Conservation (phyloP, 2,888 invertebrate genomes). For the Drosophila meridionalis region DNA sequence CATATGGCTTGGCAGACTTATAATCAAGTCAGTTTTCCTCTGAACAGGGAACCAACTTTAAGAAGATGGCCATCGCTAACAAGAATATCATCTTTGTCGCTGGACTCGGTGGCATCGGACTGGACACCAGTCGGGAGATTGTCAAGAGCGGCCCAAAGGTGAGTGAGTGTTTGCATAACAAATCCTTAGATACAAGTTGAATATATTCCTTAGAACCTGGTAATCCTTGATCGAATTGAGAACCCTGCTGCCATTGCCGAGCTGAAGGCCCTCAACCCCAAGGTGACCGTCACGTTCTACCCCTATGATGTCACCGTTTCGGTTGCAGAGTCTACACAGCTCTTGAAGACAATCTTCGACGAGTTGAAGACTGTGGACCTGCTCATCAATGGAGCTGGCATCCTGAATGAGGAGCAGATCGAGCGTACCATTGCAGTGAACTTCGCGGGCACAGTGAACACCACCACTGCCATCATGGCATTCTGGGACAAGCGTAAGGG, state of each 20-base stretch:
- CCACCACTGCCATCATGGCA: constrained; percentile 79
- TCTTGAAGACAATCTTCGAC: constrained; percentile 68
- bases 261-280: constrained; percentile 62
- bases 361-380: constrained; percentile 73
- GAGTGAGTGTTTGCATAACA: no score
- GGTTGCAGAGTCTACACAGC: constrained; percentile 62
- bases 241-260: constrained; percentile 64
- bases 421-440: constrained; percentile 74
- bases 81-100: constrained; percentile 79
- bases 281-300: constrained; percentile 64
- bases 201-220: constrained; percentile 69
- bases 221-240: constrained; percentile 72
- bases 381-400: constrained; percentile 78
- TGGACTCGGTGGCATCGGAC: constrained; percentile 80
- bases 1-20: constrained; percentile 11
- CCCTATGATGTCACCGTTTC: constrained; percentile 73
- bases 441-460: constrained; percentile 76
- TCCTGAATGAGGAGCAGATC: constrained; percentile 73
- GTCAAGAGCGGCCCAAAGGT: constrained; percentile 63
- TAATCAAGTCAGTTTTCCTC: constrained; percentile 23
- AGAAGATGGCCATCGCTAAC: constrained; percentile 64
- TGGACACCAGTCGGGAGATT: constrained; percentile 73
- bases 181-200: neutral
- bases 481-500: constrained; percentile 85
- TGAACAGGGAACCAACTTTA: constrained; percentile 33